Percentiles rank a stretch among this genome's conserved stretches.
These are phyloP conservation scores for Poeciliopsis turrubarensis DNA, from an alignment of 2,113 vertebrate species.

Conservation along the genomic window DNA sequence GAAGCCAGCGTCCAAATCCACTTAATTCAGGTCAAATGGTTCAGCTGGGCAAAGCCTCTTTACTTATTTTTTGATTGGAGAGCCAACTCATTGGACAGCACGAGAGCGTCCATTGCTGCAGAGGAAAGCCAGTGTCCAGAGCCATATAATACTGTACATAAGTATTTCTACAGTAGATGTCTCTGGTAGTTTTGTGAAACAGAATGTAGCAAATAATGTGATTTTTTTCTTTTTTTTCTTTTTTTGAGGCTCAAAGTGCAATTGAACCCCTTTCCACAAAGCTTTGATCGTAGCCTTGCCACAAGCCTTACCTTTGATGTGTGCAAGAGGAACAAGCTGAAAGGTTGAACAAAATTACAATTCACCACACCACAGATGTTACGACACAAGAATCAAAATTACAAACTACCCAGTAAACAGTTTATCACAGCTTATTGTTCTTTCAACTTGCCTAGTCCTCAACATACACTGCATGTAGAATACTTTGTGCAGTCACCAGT, in stretches of 20 bases:
- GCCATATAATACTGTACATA: conserved; percentile 62
- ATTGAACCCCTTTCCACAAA: conserved; percentile 73
- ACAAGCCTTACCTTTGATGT: conserved; percentile 76
- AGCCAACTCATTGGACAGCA: conserved; percentile 23
- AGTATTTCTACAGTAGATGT: conserved; percentile 58
- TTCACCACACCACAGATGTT: conserved; percentile 46
- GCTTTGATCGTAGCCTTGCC: conserved; percentile 77
- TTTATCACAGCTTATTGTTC: conserved; percentile 54
- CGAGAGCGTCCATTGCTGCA: conserved; percentile 24
- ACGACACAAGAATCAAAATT: conserved; percentile 32
- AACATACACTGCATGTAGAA: conserved; percentile 53
- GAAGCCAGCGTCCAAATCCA: conserved; percentile 63
- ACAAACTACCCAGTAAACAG: conserved; percentile 46
- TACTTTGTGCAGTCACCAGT: conserved; percentile 68
- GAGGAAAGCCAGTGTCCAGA: conserved; percentile 58
- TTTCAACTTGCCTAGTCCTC: conserved; percentile 48
- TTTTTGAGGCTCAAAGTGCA: conserved; percentile 77
- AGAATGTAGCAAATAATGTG: conserved; percentile 76
- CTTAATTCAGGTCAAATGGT: conserved; percentile 70
- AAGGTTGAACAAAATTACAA: conserved; percentile 60
- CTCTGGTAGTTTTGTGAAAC: conserved; percentile 61
- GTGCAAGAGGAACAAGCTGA: conserved; percentile 63
- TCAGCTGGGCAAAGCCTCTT: conserved; percentile 54
- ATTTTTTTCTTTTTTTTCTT: conserved; percentile 26
- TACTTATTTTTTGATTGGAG: conserved; percentile 39